Percentiles rank a stretch among this genome's conserved stretches.
Conservation (phyloP, 1,140 invertebrate species). For the Phthorimaea operculella region DNA sequence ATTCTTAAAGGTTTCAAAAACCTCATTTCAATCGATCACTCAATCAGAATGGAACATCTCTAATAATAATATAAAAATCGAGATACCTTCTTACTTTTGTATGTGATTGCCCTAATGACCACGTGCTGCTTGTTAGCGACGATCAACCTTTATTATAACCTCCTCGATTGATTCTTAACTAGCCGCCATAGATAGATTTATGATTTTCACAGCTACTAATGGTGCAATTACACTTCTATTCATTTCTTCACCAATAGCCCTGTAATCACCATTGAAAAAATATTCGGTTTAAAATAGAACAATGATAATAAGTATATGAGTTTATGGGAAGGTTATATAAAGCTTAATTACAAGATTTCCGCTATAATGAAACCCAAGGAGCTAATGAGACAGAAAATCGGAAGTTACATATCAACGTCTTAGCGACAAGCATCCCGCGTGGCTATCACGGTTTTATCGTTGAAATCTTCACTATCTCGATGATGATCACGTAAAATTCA, state of each 20-base stretch:
- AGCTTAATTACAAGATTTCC: neutral
- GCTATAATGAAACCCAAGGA: neutral
- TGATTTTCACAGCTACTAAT: constrained; percentile 54
- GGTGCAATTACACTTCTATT: constrained; percentile 51
- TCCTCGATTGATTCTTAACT: constrained; percentile 42
- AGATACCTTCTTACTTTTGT: constrained; percentile 31
- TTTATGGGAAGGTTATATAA: neutral
- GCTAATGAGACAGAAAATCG: constrained; percentile 12
- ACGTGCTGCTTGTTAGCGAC: constrained; percentile 58
- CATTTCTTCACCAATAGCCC: constrained; percentile 12
- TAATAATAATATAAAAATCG: neutral
- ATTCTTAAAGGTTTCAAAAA: too few relatives aligned
- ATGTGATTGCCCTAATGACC: constrained; percentile 60
- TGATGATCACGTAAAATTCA: constrained; percentile 51
- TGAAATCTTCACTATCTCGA: constrained; percentile 46
- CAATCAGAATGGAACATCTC: too few relatives aligned
- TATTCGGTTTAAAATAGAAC: neutral
- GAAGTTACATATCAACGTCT: constrained; percentile 44
- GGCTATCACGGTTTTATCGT: constrained; percentile 36
- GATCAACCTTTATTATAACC: constrained; percentile 47
- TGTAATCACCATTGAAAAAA: neutral
- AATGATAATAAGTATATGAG: neutral
- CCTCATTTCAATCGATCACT: too few relatives aligned
- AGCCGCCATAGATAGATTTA: constrained; percentile 50
- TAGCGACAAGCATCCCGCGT: constrained; percentile 21